Conservation (phyloP, 2,113 vertebrate species). For the Eclectus roratus region DNA sequence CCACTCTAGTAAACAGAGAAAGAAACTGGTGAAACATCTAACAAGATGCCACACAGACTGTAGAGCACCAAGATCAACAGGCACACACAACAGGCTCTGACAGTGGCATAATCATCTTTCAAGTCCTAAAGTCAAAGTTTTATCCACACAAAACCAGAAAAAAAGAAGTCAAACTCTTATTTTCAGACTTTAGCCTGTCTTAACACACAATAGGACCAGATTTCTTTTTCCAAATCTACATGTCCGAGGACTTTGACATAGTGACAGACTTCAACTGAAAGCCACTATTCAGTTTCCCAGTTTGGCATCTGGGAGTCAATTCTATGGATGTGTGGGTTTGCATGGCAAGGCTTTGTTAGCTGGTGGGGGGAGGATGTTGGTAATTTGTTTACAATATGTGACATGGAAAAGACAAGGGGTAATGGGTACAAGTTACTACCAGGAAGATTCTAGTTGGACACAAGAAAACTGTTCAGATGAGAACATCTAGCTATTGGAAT, state of each 20-base stretch:
- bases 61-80: background rate
- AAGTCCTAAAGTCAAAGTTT: background rate
- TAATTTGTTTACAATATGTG: background rate
- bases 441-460: background rate
- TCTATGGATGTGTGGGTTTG: background rate
- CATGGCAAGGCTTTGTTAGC: background rate
- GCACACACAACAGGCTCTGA: background rate
- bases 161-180: background rate
- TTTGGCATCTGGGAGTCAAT: background rate
- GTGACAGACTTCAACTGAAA: background rate
- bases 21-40: background rate
- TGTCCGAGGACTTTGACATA: rapidly evolving
- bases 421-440: background rate
- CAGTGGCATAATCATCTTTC: background rate
- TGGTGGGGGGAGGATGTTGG: background rate
- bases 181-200: background rate
- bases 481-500: background rate
- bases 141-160: background rate
- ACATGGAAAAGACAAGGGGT: background rate
- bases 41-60: background rate
- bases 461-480: background rate
- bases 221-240: background rate
- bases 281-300: background rate
- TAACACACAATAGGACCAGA: background rate
- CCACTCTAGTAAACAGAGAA: background rate